Evolutionary conservation across 2,797 vertebrate species (phyloP).

Genomic region (Uromys caudimaculatus): DNA sequence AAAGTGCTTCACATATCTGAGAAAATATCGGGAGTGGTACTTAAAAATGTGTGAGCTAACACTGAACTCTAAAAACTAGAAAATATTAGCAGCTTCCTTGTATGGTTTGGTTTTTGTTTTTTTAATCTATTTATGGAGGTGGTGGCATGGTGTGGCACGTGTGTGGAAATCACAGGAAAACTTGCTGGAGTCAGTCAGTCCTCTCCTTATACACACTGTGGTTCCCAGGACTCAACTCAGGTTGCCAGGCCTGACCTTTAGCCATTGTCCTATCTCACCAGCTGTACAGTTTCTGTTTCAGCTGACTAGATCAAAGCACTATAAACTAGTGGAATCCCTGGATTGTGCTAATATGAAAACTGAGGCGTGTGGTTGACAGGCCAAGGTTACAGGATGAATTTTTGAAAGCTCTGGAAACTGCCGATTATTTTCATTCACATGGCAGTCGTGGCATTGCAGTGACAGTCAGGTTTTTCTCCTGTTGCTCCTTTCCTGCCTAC

Average conservation of each 20-base stretch:
- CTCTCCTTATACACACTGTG: background rate
- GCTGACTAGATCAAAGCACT: background rate
- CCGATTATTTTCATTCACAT: background rate
- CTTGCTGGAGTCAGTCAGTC: background rate
- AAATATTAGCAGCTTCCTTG: background rate
- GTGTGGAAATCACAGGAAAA: background rate
- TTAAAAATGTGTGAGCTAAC: constrained; percentile 53
- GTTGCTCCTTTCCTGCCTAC: constrained; percentile 42
- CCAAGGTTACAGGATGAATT: constrained; percentile 32
- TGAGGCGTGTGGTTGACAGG: constrained; percentile 18
- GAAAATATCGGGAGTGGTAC: background rate
- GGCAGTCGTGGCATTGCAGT: background rate
- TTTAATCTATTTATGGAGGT: background rate
- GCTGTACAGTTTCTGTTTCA: constrained; percentile 39
- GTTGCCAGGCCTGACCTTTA: background rate
- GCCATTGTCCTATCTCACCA: background rate
- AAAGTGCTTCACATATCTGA: background rate
- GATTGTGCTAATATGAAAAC: constrained; percentile 40
- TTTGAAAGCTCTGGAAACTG: constrained; percentile 6
- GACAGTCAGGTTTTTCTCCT: background rate
- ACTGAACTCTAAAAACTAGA: constrained; percentile 34
- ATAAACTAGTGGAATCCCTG: constrained; percentile 21
- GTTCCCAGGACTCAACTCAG: background rate
- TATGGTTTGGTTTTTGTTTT: background rate
- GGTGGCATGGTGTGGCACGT: background rate